A percentile compares a stretch with the other conserved stretches of the same genome.
Conservation (phyloP, 2,113 vertebrate species). For the Cacatua alba region DNA sequence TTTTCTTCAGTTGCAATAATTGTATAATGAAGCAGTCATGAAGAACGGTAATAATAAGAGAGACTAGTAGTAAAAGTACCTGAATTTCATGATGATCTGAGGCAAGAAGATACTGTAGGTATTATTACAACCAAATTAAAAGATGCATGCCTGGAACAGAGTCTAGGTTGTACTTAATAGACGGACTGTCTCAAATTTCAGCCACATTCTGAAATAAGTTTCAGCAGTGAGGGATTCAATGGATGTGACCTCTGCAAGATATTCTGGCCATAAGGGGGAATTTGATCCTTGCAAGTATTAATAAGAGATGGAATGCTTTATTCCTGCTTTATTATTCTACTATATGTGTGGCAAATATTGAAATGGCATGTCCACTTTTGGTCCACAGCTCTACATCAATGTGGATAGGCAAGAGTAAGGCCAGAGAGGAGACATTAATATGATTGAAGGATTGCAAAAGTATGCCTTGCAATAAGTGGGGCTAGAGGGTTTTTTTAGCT, state of each 20-base stretch:
- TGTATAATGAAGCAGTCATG: not conserved
- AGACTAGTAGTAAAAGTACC: not conserved
- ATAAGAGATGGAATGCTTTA: not conserved
- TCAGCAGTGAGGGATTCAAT: not conserved
- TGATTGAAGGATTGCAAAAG: not conserved
- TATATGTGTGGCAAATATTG: not conserved
- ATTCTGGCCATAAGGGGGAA: not conserved
- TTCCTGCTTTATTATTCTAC: not conserved
- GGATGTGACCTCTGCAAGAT: not conserved
- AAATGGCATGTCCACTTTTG: not conserved
- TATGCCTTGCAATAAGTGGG: not conserved
- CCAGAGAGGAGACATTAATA: not conserved
- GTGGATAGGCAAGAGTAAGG: not conserved
- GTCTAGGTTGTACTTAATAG: not conserved
- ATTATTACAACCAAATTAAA: not conserved
- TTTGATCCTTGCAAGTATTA: not conserved
- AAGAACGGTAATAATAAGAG: not conserved
- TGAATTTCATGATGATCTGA: not conserved
- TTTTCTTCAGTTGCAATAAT: not conserved
- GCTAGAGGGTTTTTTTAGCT: not conserved
- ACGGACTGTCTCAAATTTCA: not conserved
- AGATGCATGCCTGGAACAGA: not conserved
- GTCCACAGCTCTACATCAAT: not conserved
- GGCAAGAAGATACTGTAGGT: not conserved
- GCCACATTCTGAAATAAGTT: not conserved